These are phyloP conservation scores for Pteropus alecto DNA, from an alignment of 2,113 vertebrate genomes.

Conservation along the genomic window DNA sequence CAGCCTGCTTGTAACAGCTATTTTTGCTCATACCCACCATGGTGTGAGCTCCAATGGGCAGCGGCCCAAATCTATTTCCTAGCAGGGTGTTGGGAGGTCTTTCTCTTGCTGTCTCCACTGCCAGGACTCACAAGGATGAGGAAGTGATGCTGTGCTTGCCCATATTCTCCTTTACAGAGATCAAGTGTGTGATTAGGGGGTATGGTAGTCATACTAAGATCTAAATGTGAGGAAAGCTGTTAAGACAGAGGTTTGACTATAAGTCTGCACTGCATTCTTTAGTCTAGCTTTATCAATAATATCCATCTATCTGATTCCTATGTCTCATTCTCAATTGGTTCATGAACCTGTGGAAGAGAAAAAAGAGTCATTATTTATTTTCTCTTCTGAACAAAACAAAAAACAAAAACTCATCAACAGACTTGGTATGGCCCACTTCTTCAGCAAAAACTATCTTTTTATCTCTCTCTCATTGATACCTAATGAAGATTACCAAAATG, in stretches of 20 bases:
- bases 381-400: neutral
- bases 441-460: neutral
- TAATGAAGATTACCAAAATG: neutral
- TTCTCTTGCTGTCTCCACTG: neutral
- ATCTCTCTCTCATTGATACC: neutral
- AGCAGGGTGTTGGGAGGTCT: neutral
- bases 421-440: neutral
- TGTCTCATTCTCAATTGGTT: neutral
- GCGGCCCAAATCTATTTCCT: neutral
- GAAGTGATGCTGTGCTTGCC: accelerated
- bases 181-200: neutral
- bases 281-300: neutral
- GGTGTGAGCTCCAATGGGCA: neutral
- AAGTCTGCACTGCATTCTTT: neutral
- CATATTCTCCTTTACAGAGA: neutral
- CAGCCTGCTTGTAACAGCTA: accelerated
- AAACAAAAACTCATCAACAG: neutral
- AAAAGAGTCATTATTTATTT: neutral
- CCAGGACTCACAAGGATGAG: neutral
- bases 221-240: neutral
- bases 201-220: neutral
- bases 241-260: neutral
- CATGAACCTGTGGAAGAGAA: neutral
- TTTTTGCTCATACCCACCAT: neutral
- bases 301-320: neutral